Base-by-base conservation (phyloP, 2,113 vertebrate species). In the Ancistrus triradiatus region DNA sequence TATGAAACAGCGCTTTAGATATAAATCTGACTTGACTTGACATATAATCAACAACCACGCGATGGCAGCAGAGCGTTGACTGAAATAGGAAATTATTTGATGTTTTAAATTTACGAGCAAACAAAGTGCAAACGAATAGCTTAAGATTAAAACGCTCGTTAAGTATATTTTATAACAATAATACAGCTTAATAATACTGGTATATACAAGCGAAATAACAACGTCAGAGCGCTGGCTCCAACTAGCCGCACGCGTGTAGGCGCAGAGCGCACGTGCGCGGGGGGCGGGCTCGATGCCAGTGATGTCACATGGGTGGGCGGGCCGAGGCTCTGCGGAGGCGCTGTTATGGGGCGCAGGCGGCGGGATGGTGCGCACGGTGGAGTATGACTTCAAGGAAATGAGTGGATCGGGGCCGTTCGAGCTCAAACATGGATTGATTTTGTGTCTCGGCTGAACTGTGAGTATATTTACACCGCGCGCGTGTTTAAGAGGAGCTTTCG, bases 251-350 rank as follows among this genome's bases (percentile, higher is more conserved):
- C 25, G 27, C 40, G 71, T 44, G 60, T 11, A 43, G 49, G 28
- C 33, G 56, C 66, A 15, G 56, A 33, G 9, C n/a, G 50, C 40
- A 53, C 66, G 66, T 59, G 71, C 52, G 42, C 55, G 25, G 44
- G 17, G 52, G 71, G 60, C 13, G 60, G 47, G 27, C 28, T 25
- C 24, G 3, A 5, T 1, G 3, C 0, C 2, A 1, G 2, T 2
- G 2, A 17, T 49, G 60, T 69, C 65, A 55, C 13, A 0, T 15
- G 11, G 5, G 2, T 27, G 63, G 71, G 66, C 61, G 71, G 71
- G 19, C 55, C 56, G 22, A 42, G 42, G 2, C 31, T 38, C 22
- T 69, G 71, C 71, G 40, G 71, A 24, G 68, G 49, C 25, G 55
- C 66, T 64, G 25, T 25, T n/a, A 21, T 35, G 38, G 3, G 5